Percentiles rank a stretch among this genome's conserved stretches.
Evolutionary conservation across 2,797 vertebrate genomes (phyloP).

Genomic region (Lagothrix lagotricha): DNA sequence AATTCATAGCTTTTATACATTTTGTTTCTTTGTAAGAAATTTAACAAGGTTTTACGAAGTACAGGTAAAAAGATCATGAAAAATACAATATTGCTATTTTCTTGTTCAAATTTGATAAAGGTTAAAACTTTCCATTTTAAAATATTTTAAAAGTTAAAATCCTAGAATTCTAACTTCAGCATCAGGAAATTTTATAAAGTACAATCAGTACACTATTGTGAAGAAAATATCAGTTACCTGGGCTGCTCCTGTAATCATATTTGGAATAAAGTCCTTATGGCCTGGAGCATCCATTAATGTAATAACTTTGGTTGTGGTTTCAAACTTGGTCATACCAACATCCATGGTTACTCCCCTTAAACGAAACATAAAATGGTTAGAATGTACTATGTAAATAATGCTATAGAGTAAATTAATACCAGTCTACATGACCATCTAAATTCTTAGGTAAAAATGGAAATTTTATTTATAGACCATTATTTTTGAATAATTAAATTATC

Average conservation of each 20-base stretch:
- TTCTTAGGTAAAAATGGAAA: not conserved
- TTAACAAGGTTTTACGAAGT: not conserved
- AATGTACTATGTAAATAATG: not conserved
- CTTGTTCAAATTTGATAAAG: constrained; percentile 6
- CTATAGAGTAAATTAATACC: constrained; percentile 24
- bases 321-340: constrained; percentile 99
- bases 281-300: constrained; percentile 99
- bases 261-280: constrained; percentile 99
- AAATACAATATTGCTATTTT: constrained; percentile 15
- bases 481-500: constrained; percentile 26
- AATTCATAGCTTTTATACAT: not conserved
- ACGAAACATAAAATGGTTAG: constrained; percentile 66
- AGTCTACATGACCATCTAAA: constrained; percentile 4
- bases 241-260: constrained; percentile 99
- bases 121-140: not conserved
- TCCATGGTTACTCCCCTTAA: constrained; percentile 99
- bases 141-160: constrained; percentile 43
- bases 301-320: constrained; percentile 95
- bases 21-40: not conserved
- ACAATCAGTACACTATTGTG: not conserved
- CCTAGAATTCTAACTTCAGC: not conserved
- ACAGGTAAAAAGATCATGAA: not conserved
- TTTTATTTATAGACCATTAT: constrained; percentile 7
- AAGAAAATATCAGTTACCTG: constrained; percentile 88
- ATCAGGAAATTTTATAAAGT: constrained; percentile 24